These are phyloP conservation scores for Argyra leucocephala DNA, from an alignment of 2,888 invertebrate species.

Conservation along the genomic window DNA sequence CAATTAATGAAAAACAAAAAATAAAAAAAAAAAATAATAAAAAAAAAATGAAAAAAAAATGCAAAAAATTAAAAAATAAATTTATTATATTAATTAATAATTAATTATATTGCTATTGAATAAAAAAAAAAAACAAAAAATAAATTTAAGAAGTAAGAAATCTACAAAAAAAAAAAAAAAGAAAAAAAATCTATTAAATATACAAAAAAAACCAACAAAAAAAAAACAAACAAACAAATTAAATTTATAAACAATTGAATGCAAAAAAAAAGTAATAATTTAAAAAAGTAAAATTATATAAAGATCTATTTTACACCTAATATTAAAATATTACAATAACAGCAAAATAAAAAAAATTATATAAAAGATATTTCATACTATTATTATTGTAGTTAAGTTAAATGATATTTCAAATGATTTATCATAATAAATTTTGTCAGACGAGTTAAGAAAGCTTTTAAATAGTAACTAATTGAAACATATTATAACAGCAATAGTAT, in stretches of 20 bases:
- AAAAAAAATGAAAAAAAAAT: slow-evolving; percentile 13
- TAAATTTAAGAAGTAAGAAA: slow-evolving; percentile 7
- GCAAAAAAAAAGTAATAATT: neutral
- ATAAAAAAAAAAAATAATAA: slow-evolving; percentile 20
- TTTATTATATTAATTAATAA: slow-evolving; percentile 6
- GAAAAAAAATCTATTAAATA: slow-evolving; percentile 15
- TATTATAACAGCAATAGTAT: too few relatives aligned
- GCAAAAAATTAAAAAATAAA: neutral
- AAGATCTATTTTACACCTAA: neutral
- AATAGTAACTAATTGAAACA: too few relatives aligned
- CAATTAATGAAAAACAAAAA: slow-evolving; percentile 13
- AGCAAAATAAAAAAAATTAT: neutral
- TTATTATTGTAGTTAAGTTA: too few relatives aligned
- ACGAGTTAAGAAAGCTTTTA: too few relatives aligned
- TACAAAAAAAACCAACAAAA: slow-evolving; percentile 16
- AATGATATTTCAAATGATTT: too few relatives aligned
- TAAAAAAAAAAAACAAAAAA: neutral
- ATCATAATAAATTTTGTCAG: too few relatives aligned
- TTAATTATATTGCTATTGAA: slow-evolving; percentile 3
- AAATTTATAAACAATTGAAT: slow-evolving; percentile 10
- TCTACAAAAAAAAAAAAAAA: slow-evolving; percentile 9
- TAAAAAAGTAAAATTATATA: neutral
- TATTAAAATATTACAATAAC: neutral
- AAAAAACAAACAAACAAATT: slow-evolving; percentile 14
- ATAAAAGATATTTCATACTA: too few relatives aligned